phyloP scores from a whole-genome alignment of 2,113 vertebrate species.

The Sebastes schlegelii region DNA sequence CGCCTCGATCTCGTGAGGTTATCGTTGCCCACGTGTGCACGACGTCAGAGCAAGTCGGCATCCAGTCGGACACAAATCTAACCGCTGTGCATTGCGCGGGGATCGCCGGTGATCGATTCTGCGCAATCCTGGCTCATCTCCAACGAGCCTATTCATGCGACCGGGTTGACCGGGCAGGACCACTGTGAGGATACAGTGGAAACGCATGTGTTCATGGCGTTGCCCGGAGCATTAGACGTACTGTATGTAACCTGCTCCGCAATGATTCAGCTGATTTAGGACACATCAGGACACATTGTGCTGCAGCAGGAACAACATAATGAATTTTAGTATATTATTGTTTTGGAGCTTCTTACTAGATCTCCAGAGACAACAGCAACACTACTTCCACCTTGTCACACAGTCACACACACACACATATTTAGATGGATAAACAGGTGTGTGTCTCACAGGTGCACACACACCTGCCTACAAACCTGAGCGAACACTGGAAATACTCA shows the following conservation, averaged over 20 bases:
- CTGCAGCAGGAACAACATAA: background rate
- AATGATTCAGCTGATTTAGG: background rate
- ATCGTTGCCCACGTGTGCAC: too few species aligned
- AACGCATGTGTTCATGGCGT: background rate
- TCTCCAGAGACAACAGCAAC: conserved; percentile 46
- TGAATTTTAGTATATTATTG: conserved; percentile 26
- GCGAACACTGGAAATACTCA: conserved; percentile 5
- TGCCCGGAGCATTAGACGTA: too few species aligned
- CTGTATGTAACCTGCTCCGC: background rate
- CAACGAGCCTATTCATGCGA: too few species aligned
- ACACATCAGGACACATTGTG: background rate
- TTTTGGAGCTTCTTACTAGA: conserved; percentile 26
- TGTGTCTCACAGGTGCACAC: conserved; percentile 4
- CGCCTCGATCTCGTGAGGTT: too few species aligned
- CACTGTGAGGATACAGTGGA: background rate
- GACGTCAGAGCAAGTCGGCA: too few species aligned
- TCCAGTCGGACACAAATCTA: too few species aligned
- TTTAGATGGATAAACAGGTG: conserved; percentile 24
- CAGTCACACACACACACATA: conserved; percentile 2
- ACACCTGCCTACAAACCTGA: conserved; percentile 19
- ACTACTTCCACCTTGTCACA: conserved; percentile 22
- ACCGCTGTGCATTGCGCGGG: too few species aligned
- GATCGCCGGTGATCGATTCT: too few species aligned
- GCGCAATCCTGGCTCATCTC: too few species aligned
- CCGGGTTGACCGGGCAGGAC: too few species aligned